phyloP scores from a whole-genome alignment of 2,113 vertebrate genomes.

The Cervus canadensis region DNA sequence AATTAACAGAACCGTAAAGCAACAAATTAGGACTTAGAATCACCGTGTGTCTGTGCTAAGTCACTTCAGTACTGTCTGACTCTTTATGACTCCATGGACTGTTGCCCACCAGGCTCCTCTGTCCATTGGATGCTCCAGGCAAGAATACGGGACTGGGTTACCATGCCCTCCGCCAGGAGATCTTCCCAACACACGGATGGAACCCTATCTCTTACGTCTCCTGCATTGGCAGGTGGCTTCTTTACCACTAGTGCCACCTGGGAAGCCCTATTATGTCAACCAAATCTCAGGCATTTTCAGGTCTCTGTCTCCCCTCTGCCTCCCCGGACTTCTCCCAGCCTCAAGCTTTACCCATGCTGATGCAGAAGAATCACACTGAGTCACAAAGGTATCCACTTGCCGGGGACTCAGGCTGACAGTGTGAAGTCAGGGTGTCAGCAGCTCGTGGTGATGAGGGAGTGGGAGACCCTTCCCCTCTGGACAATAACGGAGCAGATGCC shows the following conservation, averaged over 20 bases:
- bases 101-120: no score
- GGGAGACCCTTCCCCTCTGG: background rate
- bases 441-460: background rate
- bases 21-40: background rate
- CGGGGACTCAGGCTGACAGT: fast-evolving
- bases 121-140: no score
- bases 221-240: no score
- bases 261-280: background rate
- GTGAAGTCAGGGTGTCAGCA: background rate
- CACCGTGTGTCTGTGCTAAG: background rate
- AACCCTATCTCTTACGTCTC: no score
- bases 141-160: no score
- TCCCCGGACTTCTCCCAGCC: no score
- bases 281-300: no score
- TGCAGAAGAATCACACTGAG: background rate
- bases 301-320: background rate
- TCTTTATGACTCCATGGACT: no score
- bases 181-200: no score
- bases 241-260: no score
- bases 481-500: background rate
- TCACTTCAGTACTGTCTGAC: no score
- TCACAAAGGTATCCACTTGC: fast-evolving
- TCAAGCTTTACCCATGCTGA: background rate
- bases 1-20: background rate
- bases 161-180: no score